Conservation (phyloP, 2,113 vertebrate species). For the Coracopsis vasa region DNA sequence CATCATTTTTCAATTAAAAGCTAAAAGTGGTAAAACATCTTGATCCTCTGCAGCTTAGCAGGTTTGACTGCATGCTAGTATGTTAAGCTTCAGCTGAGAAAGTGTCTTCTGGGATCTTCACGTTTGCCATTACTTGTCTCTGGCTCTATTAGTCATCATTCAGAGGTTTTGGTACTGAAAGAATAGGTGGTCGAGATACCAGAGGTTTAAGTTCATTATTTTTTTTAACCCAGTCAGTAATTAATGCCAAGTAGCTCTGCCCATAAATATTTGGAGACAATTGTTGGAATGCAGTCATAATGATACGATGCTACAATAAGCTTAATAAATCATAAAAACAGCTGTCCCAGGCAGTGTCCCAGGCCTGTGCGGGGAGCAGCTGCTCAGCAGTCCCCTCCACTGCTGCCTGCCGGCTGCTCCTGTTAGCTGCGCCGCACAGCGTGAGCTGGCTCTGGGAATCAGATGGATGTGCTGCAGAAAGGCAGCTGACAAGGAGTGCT, state of each 20-base stretch:
- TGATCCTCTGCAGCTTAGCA: background rate
- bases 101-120: background rate
- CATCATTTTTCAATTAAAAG: background rate
- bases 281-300: conserved; percentile 53
- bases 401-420: conserved; percentile 68
- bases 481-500: conserved; percentile 52
- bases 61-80: background rate
- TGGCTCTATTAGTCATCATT: background rate
- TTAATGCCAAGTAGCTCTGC: background rate
- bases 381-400: conserved; percentile 22
- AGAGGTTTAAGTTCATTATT: background rate
- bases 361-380: conserved; percentile 24
- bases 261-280: conserved; percentile 49
- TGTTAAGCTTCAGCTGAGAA: background rate
- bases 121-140: background rate
- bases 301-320: background rate
- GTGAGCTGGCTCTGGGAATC: conserved; percentile 33
- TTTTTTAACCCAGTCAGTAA: background rate
- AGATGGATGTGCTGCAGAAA: background rate
- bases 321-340: conserved; percentile 49
- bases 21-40: background rate
- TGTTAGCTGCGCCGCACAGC: background rate
- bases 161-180: background rate
- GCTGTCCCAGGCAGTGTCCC: conserved; percentile 13
- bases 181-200: background rate